A percentile compares a stretch with the other conserved stretches of the same genome.
Conservation (phyloP, 1,140 invertebrate species). For the Eueides isabella region DNA sequence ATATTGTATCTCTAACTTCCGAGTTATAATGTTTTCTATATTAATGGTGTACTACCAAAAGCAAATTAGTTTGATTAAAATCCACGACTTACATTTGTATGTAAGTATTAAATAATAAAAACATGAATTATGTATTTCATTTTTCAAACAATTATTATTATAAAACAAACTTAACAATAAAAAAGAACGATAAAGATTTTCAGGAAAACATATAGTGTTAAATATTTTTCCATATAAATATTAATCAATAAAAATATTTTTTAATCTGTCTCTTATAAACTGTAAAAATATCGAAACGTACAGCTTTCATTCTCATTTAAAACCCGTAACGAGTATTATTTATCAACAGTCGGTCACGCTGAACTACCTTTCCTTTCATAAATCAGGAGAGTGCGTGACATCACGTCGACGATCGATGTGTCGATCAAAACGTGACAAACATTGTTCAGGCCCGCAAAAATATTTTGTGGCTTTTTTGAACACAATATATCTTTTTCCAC, state of each 20-base stretch:
- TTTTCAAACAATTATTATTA: too few species aligned
- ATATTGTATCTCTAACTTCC: too few species aligned
- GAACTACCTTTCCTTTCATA: conserved; percentile 30
- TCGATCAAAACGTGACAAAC: conserved; percentile 36
- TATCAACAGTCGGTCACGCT: conserved; percentile 23
- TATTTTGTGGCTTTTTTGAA: conserved; percentile 13
- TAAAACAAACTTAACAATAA: too few species aligned
- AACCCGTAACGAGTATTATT: conserved; percentile 10
- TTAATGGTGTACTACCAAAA: too few species aligned
- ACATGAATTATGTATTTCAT: too few species aligned
- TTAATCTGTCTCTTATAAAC: background rate
- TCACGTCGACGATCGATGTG: conserved; percentile 31
- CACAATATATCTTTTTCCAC: conserved; percentile 13
- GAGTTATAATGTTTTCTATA: too few species aligned
- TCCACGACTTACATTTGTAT: too few species aligned
- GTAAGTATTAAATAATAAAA: too few species aligned
- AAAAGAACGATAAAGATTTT: too few species aligned
- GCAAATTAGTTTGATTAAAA: too few species aligned
- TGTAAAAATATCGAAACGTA: background rate
- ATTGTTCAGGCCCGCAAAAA: conserved; percentile 8
- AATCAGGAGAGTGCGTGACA: conserved; percentile 30
- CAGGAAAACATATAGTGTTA: background rate
- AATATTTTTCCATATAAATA: background rate
- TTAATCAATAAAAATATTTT: background rate
- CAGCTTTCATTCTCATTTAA: conserved; percentile 12